Conservation (phyloP, 2,113 vertebrate genomes). For the Neopipo cinnamomea region DNA sequence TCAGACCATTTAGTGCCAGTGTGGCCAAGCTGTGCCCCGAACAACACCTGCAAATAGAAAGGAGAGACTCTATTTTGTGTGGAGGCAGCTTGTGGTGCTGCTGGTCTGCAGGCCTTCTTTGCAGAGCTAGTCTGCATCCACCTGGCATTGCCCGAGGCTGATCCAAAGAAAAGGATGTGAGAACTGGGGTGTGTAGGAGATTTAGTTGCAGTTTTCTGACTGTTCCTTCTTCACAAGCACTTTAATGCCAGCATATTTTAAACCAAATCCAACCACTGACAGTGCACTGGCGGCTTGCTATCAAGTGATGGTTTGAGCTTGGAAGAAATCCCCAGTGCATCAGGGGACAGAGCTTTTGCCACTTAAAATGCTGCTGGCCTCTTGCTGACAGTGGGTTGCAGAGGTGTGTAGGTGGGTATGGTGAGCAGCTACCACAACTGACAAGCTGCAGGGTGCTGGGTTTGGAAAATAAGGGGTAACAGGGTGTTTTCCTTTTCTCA, state of each 20-base stretch:
- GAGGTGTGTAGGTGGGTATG: not conserved
- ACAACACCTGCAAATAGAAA: not conserved
- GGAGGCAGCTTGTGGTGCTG: not conserved
- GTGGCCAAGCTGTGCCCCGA: not conserved
- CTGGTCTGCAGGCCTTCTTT: not conserved
- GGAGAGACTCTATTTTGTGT: not conserved
- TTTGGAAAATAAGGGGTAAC: not conserved
- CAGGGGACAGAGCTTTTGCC: not conserved
- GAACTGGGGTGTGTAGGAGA: not conserved
- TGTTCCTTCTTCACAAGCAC: not conserved
- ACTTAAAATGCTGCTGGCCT: not conserved
- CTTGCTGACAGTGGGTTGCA: not conserved
- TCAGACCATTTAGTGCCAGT: not conserved
- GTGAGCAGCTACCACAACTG: not conserved
- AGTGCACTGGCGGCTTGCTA: not conserved
- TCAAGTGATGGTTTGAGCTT: not conserved
- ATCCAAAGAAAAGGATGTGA: not conserved
- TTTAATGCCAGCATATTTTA: not conserved
- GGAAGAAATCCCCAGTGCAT: not conserved
- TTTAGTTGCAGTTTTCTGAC: not conserved
- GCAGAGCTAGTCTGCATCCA: not conserved
- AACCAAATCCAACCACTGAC: not conserved
- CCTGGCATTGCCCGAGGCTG: rapidly evolving
- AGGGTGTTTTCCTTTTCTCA: not conserved
- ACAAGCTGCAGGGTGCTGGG: not conserved